Conservation (phyloP, 2,113 vertebrate genomes). For the Isurus oxyrinchus region DNA sequence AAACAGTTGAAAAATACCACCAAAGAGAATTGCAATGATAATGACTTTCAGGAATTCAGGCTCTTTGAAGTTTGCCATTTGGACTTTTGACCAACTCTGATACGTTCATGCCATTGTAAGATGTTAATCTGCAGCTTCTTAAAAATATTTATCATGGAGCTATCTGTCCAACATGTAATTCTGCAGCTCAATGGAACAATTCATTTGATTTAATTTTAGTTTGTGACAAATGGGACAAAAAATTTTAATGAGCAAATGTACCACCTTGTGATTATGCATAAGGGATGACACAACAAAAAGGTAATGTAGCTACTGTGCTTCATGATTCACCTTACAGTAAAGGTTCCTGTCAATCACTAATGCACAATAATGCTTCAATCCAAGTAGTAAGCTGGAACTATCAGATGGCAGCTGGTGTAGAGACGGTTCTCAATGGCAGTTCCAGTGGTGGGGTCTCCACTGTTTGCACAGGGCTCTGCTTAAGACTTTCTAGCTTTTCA, state of each 20-base stretch:
- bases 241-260: neutral
- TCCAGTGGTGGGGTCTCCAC: conserved; percentile 73
- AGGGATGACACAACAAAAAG: neutral
- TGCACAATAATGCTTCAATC: neutral
- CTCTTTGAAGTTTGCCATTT: neutral
- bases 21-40: neutral
- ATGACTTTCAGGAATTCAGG: neutral
- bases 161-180: neutral
- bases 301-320: neutral
- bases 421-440: conserved; percentile 71
- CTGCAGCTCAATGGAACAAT: neutral
- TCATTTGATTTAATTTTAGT: neutral
- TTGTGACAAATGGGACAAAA: neutral
- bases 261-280: neutral
- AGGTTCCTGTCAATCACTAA: neutral
- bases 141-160: neutral
- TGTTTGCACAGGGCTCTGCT: conserved; percentile 67
- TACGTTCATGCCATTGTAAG: neutral
- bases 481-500: conserved; percentile 78
- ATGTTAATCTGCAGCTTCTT: neutral
- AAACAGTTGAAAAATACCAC: neutral
- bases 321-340: neutral
- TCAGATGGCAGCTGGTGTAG: conserved; percentile 51
- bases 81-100: neutral
- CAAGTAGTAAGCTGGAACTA: neutral